Base-by-base conservation (phyloP, 1,140 invertebrate genomes). In the Anoplophora glabripennis region DNA sequence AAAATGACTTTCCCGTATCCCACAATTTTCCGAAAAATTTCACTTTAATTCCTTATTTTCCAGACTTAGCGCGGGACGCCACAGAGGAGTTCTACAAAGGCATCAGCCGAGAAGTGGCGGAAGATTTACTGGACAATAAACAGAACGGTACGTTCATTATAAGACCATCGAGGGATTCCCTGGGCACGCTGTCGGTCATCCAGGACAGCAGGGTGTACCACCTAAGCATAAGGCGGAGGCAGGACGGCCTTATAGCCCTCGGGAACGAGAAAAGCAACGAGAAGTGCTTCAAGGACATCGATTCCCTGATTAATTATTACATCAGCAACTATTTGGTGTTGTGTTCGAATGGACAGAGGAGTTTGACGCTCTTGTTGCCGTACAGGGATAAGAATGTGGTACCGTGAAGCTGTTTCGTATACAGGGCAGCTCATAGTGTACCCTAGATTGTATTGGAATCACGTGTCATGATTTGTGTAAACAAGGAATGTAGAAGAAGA, bases 61-160 rank as follows among this genome's bases (percentile, higher is more conserved):
- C 55, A 67, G 59, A 47, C 21, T 15, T 63, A 35, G 44, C 64
- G 21, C 59, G 54, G 40, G 51, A 61, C 38, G 35, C 47, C 11
- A 57, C 54, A 1, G 72, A 72, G 44, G 64, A 63, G 11, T 72
- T 71, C 44, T 72, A 70, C 61, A 69, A 67, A 52, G 58, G 73
- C 46, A 68, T 75, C 11, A 59, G 61, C 56, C 61, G 73, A 15
- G 62, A 71, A 34, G 42, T 18, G 11, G 71, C 64, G 1, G 73
- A 75, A 66, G 44, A 56, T 40, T 52, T 75, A 41, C 63, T 75
- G 12, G 55, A 59, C 40, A 52, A 63, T 28, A 64, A 61, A 63
- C 71, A 72, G 48, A 67, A 69, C 56, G 73, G 73, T 12, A 72
- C 73, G 34, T 75, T 74, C 60, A 68, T 75, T 61, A 72, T 75